Evolutionary conservation across 1,140 invertebrate species (phyloP).

Genomic region (Mylabris phalerata): DNA sequence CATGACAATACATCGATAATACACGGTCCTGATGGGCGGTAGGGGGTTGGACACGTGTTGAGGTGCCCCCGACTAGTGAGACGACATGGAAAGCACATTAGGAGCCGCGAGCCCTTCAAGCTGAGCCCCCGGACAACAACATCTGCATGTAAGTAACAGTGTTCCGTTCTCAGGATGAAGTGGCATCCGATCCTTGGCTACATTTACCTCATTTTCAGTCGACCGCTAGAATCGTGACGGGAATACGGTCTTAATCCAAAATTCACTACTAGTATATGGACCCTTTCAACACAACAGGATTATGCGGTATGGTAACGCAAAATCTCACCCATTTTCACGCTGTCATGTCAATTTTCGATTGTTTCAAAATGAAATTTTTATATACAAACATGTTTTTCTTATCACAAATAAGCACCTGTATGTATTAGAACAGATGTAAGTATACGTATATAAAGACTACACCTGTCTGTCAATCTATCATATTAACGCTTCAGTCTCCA

Average conservation of each 20-base stretch:
- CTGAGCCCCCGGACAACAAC: constrained; percentile 27
- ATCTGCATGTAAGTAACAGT: constrained; percentile 33
- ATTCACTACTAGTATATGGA: constrained; percentile 6
- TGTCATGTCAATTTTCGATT: too few relatives aligned
- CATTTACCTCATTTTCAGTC: constrained; percentile 10
- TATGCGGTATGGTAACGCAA: neutral
- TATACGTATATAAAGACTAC: too few relatives aligned
- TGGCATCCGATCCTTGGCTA: constrained; percentile 18
- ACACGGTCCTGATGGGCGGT: constrained; percentile 27
- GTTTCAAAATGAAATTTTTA: too few relatives aligned
- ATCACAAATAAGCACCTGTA: too few relatives aligned
- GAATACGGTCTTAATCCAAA: constrained; percentile 17
- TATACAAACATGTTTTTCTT: too few relatives aligned
- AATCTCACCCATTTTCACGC: too few relatives aligned
- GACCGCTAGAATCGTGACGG: constrained; percentile 13
- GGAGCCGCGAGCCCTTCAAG: constrained; percentile 22
- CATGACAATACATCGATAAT: constrained; percentile 42
- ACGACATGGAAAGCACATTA: constrained; percentile 41
- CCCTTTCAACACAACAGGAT: constrained; percentile 16
- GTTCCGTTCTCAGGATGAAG: constrained; percentile 25
- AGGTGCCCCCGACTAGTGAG: constrained; percentile 29
- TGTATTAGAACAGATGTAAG: too few relatives aligned
- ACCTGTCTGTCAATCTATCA: too few relatives aligned
- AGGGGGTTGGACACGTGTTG: constrained; percentile 37
- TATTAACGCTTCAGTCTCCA: too few relatives aligned